A percentile compares a stretch with the other conserved stretches of the same genome.
These are phyloP conservation scores for Himalopsyche japonica DNA, from an alignment of 2,888 invertebrate species.

Conservation along the genomic window DNA sequence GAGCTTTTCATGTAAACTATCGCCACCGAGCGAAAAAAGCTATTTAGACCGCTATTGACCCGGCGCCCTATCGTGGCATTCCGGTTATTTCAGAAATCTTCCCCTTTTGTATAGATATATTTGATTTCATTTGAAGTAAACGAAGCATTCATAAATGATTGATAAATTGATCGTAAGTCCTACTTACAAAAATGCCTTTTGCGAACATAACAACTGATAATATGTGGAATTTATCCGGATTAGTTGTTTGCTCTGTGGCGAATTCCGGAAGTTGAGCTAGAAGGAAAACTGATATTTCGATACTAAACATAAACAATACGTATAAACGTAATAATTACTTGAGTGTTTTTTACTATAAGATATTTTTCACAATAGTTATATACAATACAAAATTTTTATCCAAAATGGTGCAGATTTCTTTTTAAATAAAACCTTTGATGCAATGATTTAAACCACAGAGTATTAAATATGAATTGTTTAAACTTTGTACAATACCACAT, in stretches of 20 bases:
- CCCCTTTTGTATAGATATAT: background rate
- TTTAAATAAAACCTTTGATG: no score
- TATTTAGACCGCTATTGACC: background rate
- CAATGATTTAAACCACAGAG: no score
- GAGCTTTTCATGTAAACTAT: background rate
- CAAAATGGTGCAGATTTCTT: no score
- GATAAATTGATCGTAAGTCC: background rate
- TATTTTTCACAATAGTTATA: no score
- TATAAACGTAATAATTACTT: no score
- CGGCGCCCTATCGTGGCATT: background rate
- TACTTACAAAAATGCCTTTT: background rate
- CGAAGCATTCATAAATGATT: background rate
- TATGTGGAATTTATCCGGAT: background rate
- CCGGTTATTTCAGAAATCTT: background rate
- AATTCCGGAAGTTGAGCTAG: background rate
- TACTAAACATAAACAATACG: no score
- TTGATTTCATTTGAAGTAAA: background rate
- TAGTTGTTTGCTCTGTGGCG: background rate
- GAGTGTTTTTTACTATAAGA: no score
- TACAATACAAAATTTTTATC: no score
- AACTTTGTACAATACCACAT: no score
- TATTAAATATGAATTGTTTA: no score
- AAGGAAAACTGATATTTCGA: background rate
- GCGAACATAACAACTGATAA: background rate
- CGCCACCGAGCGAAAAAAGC: background rate